These are phyloP conservation scores for Thereva unica DNA, from an alignment of 2,888 invertebrate genomes.

Conservation along the genomic window DNA sequence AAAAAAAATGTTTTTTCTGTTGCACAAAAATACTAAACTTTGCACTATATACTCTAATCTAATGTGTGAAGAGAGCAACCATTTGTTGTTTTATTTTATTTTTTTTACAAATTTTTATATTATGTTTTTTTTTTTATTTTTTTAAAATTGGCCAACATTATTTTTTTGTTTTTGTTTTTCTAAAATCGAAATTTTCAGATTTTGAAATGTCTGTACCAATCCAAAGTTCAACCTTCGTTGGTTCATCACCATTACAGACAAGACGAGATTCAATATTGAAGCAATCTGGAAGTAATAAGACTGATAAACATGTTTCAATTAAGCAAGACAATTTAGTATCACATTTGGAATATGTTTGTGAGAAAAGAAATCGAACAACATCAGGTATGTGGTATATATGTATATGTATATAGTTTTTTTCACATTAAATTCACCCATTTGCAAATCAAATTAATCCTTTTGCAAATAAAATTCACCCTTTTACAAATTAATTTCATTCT, in stretches of 20 bases:
- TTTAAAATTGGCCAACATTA: neutral
- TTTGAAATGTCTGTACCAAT: slow-evolving; percentile 30
- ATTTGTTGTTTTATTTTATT: too few species aligned
- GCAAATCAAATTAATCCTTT: too few species aligned
- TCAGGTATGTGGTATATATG: slow-evolving; percentile 47
- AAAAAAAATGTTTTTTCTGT: too few species aligned
- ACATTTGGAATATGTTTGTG: slow-evolving; percentile 55
- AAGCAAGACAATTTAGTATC: slow-evolving; percentile 48
- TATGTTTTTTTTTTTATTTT: neutral
- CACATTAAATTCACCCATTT: too few species aligned
- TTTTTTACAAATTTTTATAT: slow-evolving; percentile 1
- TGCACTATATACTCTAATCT: too few species aligned
- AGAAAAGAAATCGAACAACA: slow-evolving; percentile 46
- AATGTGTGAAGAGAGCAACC: too few species aligned
- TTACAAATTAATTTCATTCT: too few species aligned
- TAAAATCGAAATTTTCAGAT: slow-evolving; percentile 8
- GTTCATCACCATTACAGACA: slow-evolving; percentile 48
- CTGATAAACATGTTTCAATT: slow-evolving; percentile 57
- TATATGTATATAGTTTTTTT: too few species aligned
- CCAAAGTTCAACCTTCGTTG: slow-evolving; percentile 42
- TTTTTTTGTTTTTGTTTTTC: neutral
- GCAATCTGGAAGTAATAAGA: slow-evolving; percentile 46
- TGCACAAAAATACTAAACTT: too few species aligned
- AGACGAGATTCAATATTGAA: slow-evolving; percentile 57
- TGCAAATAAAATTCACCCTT: too few species aligned